Percentiles rank a stretch among this genome's conserved stretches.
Conservation (phyloP, 2,797 vertebrate genomes). For the Phrynocephalus guinanensis region DNA sequence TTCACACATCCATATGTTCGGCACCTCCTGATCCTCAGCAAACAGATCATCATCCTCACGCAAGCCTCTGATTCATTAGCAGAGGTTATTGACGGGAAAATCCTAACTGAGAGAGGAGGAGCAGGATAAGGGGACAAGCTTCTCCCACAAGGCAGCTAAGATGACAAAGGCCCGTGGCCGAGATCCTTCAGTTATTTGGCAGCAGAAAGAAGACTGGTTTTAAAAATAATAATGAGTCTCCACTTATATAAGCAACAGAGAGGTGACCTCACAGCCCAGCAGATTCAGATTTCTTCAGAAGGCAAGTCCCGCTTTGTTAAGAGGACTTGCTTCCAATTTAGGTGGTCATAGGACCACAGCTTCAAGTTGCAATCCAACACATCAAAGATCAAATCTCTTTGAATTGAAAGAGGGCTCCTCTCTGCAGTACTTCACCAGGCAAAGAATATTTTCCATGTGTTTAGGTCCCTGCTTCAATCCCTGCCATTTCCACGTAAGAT, state of each 20-base stretch:
- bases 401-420: neutral
- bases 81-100: neutral
- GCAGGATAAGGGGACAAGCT: neutral
- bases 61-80: neutral
- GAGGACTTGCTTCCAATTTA: neutral
- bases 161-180: neutral
- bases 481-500: neutral
- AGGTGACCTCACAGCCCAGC: neutral
- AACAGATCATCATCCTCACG: neutral
- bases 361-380: neutral
- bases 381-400: neutral
- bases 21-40: neutral
- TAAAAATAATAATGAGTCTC: neutral
- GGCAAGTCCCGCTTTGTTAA: neutral
- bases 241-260: neutral
- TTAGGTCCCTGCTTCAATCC: neutral
- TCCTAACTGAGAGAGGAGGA: neutral
- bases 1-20: neutral
- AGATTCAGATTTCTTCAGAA: neutral
- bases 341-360: neutral
- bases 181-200: neutral
- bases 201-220: neutral
- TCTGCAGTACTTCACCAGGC: neutral
- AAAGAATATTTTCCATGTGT: neutral
- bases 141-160: neutral